phyloP scores from a whole-genome alignment of 2,113 vertebrate genomes.

The Monopterus albus region DNA sequence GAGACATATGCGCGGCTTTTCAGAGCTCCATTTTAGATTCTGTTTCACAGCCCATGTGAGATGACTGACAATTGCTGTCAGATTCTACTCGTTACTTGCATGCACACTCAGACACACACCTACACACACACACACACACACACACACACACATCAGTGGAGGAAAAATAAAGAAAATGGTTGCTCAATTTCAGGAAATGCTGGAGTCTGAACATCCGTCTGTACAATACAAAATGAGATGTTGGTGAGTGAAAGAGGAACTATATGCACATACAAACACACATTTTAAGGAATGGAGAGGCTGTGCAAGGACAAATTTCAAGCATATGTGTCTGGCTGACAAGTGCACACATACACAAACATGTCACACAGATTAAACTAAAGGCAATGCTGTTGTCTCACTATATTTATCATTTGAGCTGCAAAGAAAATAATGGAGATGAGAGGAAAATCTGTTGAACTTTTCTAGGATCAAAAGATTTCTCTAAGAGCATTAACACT shows the following conservation, averaged over 20 bases:
- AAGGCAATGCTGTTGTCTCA: conserved; percentile 7
- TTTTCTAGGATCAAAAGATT: conserved; percentile 1
- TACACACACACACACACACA: conserved; percentile 23
- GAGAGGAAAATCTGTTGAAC: conserved; percentile 24
- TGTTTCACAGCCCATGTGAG: conserved; percentile 51
- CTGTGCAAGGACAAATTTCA: conserved; percentile 26
- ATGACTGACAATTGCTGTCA: conserved; percentile 72
- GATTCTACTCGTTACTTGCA: conserved; percentile 68
- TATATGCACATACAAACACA: conserved; percentile 2
- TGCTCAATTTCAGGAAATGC: conserved; percentile 41
- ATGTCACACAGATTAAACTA: conserved; percentile 9
- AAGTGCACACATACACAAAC: background rate
- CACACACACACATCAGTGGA: background rate
- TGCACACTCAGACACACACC: conserved; percentile 24
- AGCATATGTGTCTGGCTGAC: background rate
- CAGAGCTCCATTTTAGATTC: conserved; percentile 61
- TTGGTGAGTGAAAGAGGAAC: conserved; percentile 15
- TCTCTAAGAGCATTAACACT: conserved; percentile 22
- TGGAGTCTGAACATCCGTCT: conserved; percentile 35
- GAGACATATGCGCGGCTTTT: conserved; percentile 24
- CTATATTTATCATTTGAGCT: conserved; percentile 7
- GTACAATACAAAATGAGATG: conserved; percentile 29
- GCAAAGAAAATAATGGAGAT: background rate
- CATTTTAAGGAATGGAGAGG: background rate
- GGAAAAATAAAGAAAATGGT: background rate